These are phyloP conservation scores for Muricea muricata DNA, from an alignment of 92 coral and sea anemone genomes.

Conservation along the genomic window DNA sequence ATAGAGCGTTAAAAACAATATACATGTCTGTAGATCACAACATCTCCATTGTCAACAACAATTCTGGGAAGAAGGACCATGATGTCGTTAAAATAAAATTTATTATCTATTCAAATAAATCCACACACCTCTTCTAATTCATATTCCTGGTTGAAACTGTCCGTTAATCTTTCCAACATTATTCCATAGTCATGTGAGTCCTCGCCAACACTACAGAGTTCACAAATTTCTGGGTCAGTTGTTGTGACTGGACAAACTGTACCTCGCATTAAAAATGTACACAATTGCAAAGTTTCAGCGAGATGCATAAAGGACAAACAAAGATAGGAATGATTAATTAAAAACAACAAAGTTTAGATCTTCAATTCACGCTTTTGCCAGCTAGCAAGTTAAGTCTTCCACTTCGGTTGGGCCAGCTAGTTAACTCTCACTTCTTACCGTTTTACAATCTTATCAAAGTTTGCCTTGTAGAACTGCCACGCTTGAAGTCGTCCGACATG, in stretches of 20 bases:
- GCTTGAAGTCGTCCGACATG: slow-evolving; percentile 77
- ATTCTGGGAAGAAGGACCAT: no score
- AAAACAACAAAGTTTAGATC: no score
- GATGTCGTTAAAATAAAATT: no score
- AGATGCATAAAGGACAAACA: background rate
- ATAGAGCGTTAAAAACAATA: background rate
- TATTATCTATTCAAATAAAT: background rate
- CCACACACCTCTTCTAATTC: slow-evolving; percentile 75
- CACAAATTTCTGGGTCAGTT: background rate
- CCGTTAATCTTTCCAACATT: slow-evolving; percentile 71
- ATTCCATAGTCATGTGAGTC: slow-evolving; percentile 89
- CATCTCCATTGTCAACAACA: no score
- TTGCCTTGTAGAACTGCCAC: slow-evolving; percentile 84
- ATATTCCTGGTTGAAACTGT: slow-evolving; percentile 74
- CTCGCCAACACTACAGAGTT: slow-evolving; percentile 75
- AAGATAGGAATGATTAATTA: no score
- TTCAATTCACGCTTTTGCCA: no score
- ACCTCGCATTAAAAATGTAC: background rate
- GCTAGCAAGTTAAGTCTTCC: no score
- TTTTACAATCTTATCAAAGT: slow-evolving; percentile 80
- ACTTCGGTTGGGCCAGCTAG: no score
- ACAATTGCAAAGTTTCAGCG: background rate
- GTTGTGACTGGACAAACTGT: background rate
- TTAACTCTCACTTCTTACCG: slow-evolving; percentile 57
- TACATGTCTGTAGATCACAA: background rate